Evolutionary conservation across 2,888 invertebrate species (phyloP), one percentile per base, ranked within the genome.

Genomic region (Drosophila meridionalis): DNA sequence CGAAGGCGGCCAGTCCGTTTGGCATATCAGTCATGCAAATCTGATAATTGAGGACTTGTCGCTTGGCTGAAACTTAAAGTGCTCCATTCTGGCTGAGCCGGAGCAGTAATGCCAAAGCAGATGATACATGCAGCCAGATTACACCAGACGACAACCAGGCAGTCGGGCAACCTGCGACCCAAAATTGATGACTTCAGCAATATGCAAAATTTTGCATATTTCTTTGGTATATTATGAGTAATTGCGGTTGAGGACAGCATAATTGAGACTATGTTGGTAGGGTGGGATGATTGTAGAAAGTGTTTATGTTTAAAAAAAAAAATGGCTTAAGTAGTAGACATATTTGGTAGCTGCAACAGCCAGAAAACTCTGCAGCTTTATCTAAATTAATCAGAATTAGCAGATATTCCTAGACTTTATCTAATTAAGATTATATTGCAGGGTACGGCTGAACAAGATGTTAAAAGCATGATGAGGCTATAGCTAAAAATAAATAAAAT

Each of bases 41-140:
- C 87, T 86, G 89, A 89, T 90, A 90, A 87, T 90, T 87, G 87
- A 87, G 87, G 89, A 80, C 86, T 87, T 86, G 84, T 76, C 82
- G 80, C 74, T 87, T 82, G 85, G 77, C 75, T 78, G 85, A 71
- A 89, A 82, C 82, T 89, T 85, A 75, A 89, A 85, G 87, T 89
- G 85, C 71, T 57, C 32, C 69, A 47, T 56, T 69, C 30, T 55
- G 40, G 58, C 67, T 63, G 43, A 65, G 45, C 58, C 57, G 30
- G 3, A 28, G 58, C 30, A n/a, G 60, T 30, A 28, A 48, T 14
- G 32, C 14, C 59, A 56, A n/a, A 40, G 30, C 75, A 62, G 78
- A 59, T 63, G 68, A 50, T 63, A 38, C 66, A 59, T 59, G 36
- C 40, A 48, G 52, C 72, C 26, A 80, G 87, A 86, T 82, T 87